These are phyloP conservation scores for Channallabes apus DNA, from an alignment of 2,797 vertebrate species.

Conservation along the genomic window DNA sequence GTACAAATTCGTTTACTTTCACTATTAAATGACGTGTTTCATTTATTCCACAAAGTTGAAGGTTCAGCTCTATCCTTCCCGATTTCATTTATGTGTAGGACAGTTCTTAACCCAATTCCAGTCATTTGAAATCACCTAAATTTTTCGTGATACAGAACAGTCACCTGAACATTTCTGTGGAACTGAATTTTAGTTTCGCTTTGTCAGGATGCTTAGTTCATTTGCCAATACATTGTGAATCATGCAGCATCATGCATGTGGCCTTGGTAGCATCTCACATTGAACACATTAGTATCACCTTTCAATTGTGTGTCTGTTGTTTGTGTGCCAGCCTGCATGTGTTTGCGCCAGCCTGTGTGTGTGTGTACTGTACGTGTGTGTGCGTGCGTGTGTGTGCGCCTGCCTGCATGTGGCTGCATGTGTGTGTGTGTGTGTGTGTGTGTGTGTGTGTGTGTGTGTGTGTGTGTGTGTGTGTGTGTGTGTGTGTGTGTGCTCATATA, in stretches of 20 bases:
- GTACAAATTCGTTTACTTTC: too few species aligned
- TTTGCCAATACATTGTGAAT: neutral
- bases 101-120: too few species aligned
- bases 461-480: neutral
- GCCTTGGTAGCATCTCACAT: neutral
- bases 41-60: too few species aligned
- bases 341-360: neutral
- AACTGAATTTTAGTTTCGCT: neutral
- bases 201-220: neutral
- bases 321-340: neutral
- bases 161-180: neutral
- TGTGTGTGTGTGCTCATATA: neutral
- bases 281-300: neutral
- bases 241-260: neutral
- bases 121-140: too few species aligned
- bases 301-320: neutral
- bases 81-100: too few species aligned
- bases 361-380: neutral
- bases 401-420: neutral
- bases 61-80: too few species aligned
- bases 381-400: neutral
- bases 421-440: neutral
- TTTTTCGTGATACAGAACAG: too few species aligned
- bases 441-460: slow-evolving; percentile 1
- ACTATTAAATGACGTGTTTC: too few species aligned